Percentiles rank a stretch among this genome's conserved stretches.
Evolutionary conservation across 1,140 invertebrate species (phyloP).

Genomic region (Brachionus rubens): DNA sequence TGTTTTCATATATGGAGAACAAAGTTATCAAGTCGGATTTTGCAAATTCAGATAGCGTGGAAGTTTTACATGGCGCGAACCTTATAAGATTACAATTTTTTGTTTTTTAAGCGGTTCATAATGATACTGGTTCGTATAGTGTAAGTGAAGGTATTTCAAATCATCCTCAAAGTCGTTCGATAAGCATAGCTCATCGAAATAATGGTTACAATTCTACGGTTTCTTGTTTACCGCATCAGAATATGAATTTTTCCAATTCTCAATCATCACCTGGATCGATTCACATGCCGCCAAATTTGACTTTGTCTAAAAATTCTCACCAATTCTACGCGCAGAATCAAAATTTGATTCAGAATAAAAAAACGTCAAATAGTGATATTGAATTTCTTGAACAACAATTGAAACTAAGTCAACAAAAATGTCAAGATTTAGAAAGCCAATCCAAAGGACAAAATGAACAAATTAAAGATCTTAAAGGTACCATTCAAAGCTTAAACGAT

Average conservation of each 20-base stretch:
- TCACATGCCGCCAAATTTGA: neutral
- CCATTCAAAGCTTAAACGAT: conserved; percentile 40
- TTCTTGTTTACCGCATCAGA: neutral
- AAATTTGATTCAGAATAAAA: neutral
- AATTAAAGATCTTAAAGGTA: conserved; percentile 30
- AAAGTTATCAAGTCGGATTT: too few species aligned
- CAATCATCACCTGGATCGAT: neutral
- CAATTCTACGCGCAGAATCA: conserved; percentile 24
- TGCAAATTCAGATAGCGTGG: too few species aligned
- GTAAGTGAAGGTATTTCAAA: neutral
- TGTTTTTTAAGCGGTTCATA: neutral
- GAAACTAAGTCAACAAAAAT: conserved; percentile 36
- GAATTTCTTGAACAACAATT: conserved; percentile 18
- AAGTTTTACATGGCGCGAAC: too few species aligned
- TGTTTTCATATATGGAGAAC: too few species aligned
- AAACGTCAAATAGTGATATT: neutral
- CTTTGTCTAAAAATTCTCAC: neutral
- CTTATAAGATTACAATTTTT: neutral
- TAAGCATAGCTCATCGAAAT: conserved; percentile 20
- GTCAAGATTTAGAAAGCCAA: conserved; percentile 16
- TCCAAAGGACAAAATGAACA: conserved; percentile 7
- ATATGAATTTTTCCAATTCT: conserved; percentile 22
- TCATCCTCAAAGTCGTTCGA: neutral
- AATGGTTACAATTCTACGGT: neutral
- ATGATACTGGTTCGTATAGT: neutral